phyloP scores from a whole-genome alignment of 2,113 vertebrate genomes.

The Camelus dromedarius region DNA sequence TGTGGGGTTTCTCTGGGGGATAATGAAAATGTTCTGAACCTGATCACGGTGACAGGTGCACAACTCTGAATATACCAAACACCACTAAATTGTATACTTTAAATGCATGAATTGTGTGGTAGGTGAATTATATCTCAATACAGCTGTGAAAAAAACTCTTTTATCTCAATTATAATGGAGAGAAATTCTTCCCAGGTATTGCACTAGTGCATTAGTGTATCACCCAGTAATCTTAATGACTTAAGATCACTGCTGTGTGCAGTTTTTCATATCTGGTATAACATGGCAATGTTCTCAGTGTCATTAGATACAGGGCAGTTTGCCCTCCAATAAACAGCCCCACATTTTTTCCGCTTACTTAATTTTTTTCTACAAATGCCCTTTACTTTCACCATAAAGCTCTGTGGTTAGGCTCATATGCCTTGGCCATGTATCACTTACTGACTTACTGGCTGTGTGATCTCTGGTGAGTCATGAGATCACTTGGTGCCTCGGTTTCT shows the following conservation, averaged over 20 bases:
- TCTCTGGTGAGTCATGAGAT: background rate
- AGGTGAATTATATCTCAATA: background rate
- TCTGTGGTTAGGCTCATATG: background rate
- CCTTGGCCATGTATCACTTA: background rate
- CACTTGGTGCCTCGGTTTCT: background rate
- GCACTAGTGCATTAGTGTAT: background rate
- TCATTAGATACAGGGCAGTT: background rate
- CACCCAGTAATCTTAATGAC: background rate
- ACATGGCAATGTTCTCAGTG: background rate
- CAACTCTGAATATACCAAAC: background rate
- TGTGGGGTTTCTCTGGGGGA: background rate
- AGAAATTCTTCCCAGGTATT: background rate
- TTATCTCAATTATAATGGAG: background rate
- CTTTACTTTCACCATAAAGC: conserved; percentile 32
- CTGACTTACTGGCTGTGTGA: background rate
- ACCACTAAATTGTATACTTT: background rate
- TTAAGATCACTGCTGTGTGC: background rate
- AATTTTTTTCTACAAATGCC: background rate
- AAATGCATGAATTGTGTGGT: background rate
- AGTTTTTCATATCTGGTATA: background rate
- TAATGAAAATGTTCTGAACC: background rate
- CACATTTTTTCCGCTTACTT: background rate
- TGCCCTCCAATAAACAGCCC: background rate
- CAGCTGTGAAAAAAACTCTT: background rate
- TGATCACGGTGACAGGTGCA: background rate